Evolutionary conservation across 2,888 invertebrate genomes (phyloP).

Genomic region (Trypoxylon attenuatum): DNA sequence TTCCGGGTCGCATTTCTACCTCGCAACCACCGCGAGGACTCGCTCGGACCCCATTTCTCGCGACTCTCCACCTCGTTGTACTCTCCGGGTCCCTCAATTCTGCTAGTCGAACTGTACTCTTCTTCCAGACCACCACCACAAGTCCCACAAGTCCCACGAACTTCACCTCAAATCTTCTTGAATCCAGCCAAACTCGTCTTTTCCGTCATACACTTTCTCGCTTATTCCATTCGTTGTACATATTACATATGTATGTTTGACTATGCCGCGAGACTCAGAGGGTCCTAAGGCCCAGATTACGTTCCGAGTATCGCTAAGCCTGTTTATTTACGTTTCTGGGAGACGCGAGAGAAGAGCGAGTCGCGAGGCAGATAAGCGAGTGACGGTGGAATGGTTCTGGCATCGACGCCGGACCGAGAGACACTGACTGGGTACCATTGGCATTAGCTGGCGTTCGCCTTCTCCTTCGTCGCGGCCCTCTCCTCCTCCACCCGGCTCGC

Average conservation of each 20-base stretch:
- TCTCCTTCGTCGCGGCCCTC: slow-evolving; percentile 50
- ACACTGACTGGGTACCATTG: slow-evolving; percentile 72
- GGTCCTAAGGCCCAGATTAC: too few relatives aligned
- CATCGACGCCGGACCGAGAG: slow-evolving; percentile 68
- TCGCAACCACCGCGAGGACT: slow-evolving; percentile 62
- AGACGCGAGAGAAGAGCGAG: slow-evolving; percentile 10
- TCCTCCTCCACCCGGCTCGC: slow-evolving; percentile 54
- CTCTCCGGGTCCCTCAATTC: slow-evolving; percentile 5
- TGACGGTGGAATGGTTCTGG: slow-evolving; percentile 53
- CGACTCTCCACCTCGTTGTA: slow-evolving; percentile 29
- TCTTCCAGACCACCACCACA: not conserved
- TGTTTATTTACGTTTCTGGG: too few relatives aligned
- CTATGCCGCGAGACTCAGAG: too few relatives aligned
- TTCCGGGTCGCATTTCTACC: slow-evolving; percentile 70
- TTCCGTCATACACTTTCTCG: too few relatives aligned
- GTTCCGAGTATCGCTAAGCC: too few relatives aligned
- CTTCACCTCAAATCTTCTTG: too few relatives aligned
- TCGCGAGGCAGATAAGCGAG: not conserved
- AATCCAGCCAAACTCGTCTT: too few relatives aligned
- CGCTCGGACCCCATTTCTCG: slow-evolving; percentile 30
- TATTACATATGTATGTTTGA: too few relatives aligned
- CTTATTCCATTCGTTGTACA: too few relatives aligned
- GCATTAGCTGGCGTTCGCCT: slow-evolving; percentile 69
- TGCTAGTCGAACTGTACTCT: slow-evolving; percentile 1
- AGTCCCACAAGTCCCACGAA: too few relatives aligned